phyloP scores from a whole-genome alignment of 2,113 vertebrate species.

The Dermatemys mawii region DNA sequence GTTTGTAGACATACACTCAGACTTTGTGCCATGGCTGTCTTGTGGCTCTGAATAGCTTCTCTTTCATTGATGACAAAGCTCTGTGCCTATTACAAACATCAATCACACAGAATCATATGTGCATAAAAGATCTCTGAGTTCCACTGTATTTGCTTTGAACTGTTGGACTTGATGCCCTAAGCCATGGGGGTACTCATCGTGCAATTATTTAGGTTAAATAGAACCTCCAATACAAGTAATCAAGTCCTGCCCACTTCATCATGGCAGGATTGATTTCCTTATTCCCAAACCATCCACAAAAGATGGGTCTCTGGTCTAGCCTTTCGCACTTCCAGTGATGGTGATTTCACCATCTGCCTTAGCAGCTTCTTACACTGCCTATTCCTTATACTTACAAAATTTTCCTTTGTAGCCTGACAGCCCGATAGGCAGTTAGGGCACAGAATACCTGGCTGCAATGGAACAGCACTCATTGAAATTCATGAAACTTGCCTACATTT shows the following conservation, averaged over 20 bases:
- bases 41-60: background rate
- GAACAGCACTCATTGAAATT: constrained; percentile 13
- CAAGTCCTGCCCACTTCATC: background rate
- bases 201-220: background rate
- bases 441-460: background rate
- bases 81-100: background rate
- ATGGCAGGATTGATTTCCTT: background rate
- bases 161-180: background rate
- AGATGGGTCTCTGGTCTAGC: constrained; percentile 23
- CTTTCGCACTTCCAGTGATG: background rate
- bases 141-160: background rate
- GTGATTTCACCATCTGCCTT: background rate
- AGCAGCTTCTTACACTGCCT: background rate
- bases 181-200: background rate
- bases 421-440: background rate
- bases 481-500: background rate
- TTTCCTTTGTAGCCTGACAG: background rate
- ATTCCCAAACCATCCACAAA: constrained; percentile 11
- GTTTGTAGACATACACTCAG: background rate
- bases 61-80: background rate
- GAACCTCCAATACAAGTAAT: background rate
- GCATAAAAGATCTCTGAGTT: background rate
- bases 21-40: background rate
- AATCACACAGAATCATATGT: accelerated
- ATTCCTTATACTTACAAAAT: background rate